phyloP scores from a whole-genome alignment of 2,797 vertebrate genomes.

The Onychomys leucogaster region DNA sequence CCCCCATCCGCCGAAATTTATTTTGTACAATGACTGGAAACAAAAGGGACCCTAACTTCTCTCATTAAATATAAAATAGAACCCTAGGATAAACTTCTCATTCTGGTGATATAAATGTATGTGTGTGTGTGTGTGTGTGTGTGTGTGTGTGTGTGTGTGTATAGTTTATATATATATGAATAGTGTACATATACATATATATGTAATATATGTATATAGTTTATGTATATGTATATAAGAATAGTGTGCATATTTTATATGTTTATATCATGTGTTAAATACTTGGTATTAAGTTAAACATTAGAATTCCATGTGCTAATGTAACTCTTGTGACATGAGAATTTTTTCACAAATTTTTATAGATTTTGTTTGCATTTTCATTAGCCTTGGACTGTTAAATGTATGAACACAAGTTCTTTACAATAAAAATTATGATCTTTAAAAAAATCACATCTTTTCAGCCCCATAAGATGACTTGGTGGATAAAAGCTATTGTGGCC shows the following conservation, averaged over 20 bases:
- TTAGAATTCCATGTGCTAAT: background rate
- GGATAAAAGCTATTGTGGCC: background rate
- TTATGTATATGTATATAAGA: too few relatives aligned
- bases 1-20: too few relatives aligned
- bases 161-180: too few relatives aligned
- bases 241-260: background rate
- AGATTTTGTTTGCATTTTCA: background rate
- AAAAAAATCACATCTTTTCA: background rate
- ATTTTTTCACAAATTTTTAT: background rate
- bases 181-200: too few relatives aligned
- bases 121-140: too few relatives aligned
- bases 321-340: background rate
- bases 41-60: background rate
- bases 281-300: background rate
- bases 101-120: too few relatives aligned
- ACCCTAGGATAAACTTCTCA: background rate
- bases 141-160: too few relatives aligned
- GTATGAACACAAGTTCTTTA: too few relatives aligned
- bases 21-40: background rate
- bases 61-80: background rate
- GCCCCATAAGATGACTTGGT: too few relatives aligned
- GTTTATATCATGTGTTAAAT: background rate
- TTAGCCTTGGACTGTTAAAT: background rate
- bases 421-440: background rate
- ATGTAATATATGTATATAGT: too few relatives aligned